A percentile compares a stretch with the other conserved stretches of the same genome.
Conservation (phyloP, 2,113 vertebrate species). For the Cryptotis parvus region DNA sequence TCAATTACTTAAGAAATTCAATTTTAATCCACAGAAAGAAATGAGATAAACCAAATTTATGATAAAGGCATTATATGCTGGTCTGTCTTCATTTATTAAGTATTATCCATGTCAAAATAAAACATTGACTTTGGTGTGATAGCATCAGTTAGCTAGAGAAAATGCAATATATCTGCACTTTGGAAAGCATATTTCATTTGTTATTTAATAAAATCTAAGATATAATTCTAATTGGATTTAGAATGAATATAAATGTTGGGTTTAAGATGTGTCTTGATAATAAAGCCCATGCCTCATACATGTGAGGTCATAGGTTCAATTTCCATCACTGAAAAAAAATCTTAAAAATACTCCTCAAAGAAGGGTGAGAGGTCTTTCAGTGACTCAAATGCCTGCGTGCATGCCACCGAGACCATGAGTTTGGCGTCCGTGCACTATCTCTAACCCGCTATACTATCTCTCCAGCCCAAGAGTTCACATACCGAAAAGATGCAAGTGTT, state of each 20-base stretch:
- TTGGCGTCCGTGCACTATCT: too few relatives aligned
- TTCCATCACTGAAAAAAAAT: too few relatives aligned
- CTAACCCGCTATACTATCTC: too few relatives aligned
- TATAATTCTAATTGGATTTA: slow-evolving; percentile 47
- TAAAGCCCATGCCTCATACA: too few relatives aligned
- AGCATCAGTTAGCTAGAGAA: slow-evolving; percentile 45
- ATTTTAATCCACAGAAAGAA: slow-evolving; percentile 68
- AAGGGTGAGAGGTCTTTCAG: too few relatives aligned
- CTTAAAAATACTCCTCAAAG: too few relatives aligned
- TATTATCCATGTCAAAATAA: slow-evolving; percentile 67
- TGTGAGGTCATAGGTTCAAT: too few relatives aligned
- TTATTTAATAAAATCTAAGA: slow-evolving; percentile 46
- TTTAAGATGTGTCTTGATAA: too few relatives aligned
- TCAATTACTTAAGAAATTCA: slow-evolving; percentile 61
- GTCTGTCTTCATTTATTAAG: slow-evolving; percentile 68
- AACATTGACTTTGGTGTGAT: slow-evolving; percentile 53
- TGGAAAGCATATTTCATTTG: slow-evolving; percentile 44
- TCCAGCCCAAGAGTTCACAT: too few relatives aligned
- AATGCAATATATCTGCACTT: slow-evolving; percentile 36
- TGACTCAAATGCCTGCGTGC: too few relatives aligned
- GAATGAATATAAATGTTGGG: slow-evolving; percentile 39
- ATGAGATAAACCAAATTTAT: slow-evolving; percentile 62
- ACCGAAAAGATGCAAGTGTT: too few relatives aligned
- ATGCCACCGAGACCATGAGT: too few relatives aligned
- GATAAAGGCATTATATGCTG: slow-evolving; percentile 47